A percentile compares a stretch with the other conserved stretches of the same genome.
Conservation (phyloP, 2,797 vertebrate genomes). For the Etheostoma nigrum region DNA sequence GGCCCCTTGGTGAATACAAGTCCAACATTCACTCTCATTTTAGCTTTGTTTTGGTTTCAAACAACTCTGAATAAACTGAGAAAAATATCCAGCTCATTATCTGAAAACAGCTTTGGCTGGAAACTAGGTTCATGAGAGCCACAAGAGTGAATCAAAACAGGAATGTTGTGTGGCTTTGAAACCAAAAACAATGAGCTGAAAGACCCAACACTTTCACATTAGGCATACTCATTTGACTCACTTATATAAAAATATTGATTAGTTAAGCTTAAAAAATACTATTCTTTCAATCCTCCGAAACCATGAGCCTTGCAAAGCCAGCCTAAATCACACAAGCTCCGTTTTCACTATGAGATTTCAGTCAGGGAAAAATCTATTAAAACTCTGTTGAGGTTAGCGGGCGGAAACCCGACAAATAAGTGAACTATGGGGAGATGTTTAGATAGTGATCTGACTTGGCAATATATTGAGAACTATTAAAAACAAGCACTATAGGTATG, state of each 20-base stretch:
- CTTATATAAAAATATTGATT: background rate
- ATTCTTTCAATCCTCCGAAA: background rate
- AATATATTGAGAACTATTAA: conserved; percentile 6
- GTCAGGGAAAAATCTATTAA: background rate
- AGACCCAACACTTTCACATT: too few species aligned
- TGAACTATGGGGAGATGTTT: background rate
- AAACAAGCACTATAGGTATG: conserved; percentile 1
- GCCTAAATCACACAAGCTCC: background rate
- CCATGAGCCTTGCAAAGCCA: background rate
- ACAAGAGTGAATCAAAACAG: background rate
- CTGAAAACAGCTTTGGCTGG: background rate
- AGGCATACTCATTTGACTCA: too few species aligned
- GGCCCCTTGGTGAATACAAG: background rate
- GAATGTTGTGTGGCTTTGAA: background rate
- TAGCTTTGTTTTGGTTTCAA: conserved; percentile 1
- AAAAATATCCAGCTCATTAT: background rate
- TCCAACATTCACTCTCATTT: background rate
- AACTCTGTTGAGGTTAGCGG: background rate
- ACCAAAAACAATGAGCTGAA: background rate
- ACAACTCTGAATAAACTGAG: background rate
- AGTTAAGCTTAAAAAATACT: background rate
- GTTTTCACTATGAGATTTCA: background rate
- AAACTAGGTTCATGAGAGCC: background rate
- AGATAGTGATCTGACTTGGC: background rate
- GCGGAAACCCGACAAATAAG: background rate